These are phyloP conservation scores for Brachionus sp. DNA, from an alignment of 1,140 invertebrate genomes.

Conservation along the genomic window DNA sequence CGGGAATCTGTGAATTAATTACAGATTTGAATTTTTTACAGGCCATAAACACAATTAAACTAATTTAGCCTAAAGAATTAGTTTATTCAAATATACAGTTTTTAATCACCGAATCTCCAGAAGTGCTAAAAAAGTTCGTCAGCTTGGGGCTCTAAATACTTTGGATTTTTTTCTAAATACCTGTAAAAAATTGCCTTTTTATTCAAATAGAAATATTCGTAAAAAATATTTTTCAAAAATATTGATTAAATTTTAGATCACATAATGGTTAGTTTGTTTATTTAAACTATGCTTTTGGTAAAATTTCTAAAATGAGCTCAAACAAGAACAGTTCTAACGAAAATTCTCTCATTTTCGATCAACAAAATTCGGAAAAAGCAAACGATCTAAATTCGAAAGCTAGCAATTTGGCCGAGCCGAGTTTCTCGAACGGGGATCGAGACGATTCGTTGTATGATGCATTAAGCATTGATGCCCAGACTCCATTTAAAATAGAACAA, in stretches of 20 bases:
- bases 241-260: not conserved
- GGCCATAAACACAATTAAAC: not conserved
- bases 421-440: slow-evolving; percentile 5
- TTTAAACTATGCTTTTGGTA: slow-evolving; percentile 4
- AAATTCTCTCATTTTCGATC: slow-evolving; percentile 4
- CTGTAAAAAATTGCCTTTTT: not conserved
- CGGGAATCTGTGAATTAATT: not conserved
- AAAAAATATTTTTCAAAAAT: not conserved
- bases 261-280: not conserved
- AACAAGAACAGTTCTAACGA: not conserved
- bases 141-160: not conserved
- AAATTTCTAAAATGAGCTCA: not conserved
- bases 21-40: not conserved
- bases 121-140: not conserved
- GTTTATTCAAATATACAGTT: slow-evolving; percentile 13
- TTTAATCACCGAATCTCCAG: not conserved
- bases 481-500: not conserved
- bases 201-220: not conserved
- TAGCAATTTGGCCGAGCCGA: slow-evolving; percentile 1
- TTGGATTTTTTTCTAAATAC: not conserved
- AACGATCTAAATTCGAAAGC: not conserved
- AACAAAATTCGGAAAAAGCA: not conserved
- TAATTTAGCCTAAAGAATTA: not conserved
- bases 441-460: slow-evolving; percentile 40
- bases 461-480: slow-evolving; percentile 21